phyloP scores from a whole-genome alignment of 2,797 vertebrate genomes.

The Myotis daubentonii region DNA sequence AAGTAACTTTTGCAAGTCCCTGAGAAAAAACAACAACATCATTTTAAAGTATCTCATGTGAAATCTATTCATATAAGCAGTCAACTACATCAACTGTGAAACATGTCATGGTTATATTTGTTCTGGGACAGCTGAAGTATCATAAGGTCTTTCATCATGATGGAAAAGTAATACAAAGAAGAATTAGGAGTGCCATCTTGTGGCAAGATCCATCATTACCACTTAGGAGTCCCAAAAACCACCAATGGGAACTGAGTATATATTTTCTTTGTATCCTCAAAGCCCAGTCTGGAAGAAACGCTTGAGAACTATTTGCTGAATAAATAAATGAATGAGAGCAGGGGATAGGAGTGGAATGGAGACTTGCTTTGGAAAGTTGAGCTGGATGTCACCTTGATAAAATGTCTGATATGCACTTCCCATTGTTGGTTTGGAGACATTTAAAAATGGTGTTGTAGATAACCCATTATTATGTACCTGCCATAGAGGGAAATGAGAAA shows the following conservation, averaged over 20 bases:
- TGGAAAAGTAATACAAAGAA: conserved; percentile 34
- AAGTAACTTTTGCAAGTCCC: not conserved
- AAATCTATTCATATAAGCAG: conserved; percentile 10
- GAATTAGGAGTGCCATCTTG: conserved; percentile 77
- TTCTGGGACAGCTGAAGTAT: not conserved
- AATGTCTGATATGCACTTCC: not conserved
- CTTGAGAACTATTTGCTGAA: conserved; percentile 14
- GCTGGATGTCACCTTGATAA: not conserved
- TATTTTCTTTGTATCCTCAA: conserved; percentile 7
- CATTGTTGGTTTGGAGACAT: conserved; percentile 8
- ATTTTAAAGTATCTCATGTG: not conserved
- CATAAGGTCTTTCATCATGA: not conserved
- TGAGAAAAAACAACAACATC: not conserved
- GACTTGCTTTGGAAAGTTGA: conserved; percentile 21
- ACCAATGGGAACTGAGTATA: not conserved
- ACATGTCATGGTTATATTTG: conserved; percentile 4
- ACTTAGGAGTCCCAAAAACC: not conserved
- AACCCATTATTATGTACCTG: not conserved
- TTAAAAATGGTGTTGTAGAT: not conserved
- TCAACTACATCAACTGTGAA: not conserved
- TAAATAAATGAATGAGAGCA: conserved; percentile 5
- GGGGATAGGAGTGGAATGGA: not conserved
- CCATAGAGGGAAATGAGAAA: not conserved
- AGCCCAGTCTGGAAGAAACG: not conserved
- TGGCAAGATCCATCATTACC: conserved; percentile 57